Evolutionary conservation across 2,113 vertebrate species (phyloP).

Genomic region (Tetrao urogallus): DNA sequence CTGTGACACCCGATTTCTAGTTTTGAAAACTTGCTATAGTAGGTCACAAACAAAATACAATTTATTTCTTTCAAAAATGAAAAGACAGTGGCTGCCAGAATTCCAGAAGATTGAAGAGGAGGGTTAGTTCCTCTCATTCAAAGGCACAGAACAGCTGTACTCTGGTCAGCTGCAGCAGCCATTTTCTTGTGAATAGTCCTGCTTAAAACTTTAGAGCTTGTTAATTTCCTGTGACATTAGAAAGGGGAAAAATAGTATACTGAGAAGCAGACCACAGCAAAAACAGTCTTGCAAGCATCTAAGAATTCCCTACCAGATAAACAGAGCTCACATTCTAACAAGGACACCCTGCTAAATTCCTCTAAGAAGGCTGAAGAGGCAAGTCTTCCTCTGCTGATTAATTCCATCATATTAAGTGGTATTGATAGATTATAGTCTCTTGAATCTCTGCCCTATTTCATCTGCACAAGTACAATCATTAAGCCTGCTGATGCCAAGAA

Average conservation of each 20-base stretch:
- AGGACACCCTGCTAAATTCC: background rate
- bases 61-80: background rate
- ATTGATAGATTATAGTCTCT: background rate
- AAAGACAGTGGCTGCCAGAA: background rate
- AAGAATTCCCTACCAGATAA: background rate
- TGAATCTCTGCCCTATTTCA: background rate
- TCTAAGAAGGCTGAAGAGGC: background rate
- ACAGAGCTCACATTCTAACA: background rate
- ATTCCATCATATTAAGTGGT: background rate
- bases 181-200: background rate
- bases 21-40: background rate
- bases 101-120: background rate
- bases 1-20: background rate
- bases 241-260: background rate
- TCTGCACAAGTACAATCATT: background rate
- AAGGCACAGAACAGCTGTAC: background rate
- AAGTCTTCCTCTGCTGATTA: background rate
- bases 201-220: slow-evolving; percentile 1
- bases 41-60: background rate
- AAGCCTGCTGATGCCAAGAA: background rate
- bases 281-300: background rate
- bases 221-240: background rate
- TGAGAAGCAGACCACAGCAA: background rate
- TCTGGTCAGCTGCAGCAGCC: background rate
- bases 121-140: background rate